Base-by-base conservation (phyloP, 2,113 vertebrate species). In the Pavo muticus region DNA sequence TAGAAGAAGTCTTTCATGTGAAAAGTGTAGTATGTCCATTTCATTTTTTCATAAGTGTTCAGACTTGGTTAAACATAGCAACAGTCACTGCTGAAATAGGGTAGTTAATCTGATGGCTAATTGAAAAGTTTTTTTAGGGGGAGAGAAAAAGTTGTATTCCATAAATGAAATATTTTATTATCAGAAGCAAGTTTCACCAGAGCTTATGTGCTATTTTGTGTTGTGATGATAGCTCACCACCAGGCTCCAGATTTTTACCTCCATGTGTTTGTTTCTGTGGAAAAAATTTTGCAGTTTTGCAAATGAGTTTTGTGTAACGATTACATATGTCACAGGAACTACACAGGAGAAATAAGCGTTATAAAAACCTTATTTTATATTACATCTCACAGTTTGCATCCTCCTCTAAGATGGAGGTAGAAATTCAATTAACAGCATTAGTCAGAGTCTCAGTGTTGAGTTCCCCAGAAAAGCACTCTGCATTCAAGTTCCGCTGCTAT, bases 401-500 rank as follows among this genome's bases (percentile, higher is more conserved):
- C 52, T 95, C 39, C 50, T 61, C 64, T 90, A 91, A 95, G 5
- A 8, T 78, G 52, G 61, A 93, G 69, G n/a, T 74, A 91, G 89
- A 96, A 97, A 94, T 95, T 93, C 39, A 79, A 57, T 94, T 73
- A 95, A 81, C 25, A 56, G 19, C 45, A 64, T 96, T 95, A 96
- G 88, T 97, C 95, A 95, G 17, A 17, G 19, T 29, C 42, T 77
- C 47, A 72, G 90, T 67, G 78, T 80, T 94, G 83, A 37, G 59
- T 67, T 97, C 73, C 93, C 64, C 48, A 59, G 90, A 83, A 97
- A 85, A 92, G 61, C n/a, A 56, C 61, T 91, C 88, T 72, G 47
- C 84, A 94, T 61, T 84, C 67, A 91, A 88, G 59, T 95, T 96
- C 91, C 80, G 63, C 39, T 78, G 92, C 95, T 98, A 93, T 97